These are phyloP conservation scores for Illadopsis cleaveri DNA, from an alignment of 2,113 vertebrate species.

Conservation along the genomic window DNA sequence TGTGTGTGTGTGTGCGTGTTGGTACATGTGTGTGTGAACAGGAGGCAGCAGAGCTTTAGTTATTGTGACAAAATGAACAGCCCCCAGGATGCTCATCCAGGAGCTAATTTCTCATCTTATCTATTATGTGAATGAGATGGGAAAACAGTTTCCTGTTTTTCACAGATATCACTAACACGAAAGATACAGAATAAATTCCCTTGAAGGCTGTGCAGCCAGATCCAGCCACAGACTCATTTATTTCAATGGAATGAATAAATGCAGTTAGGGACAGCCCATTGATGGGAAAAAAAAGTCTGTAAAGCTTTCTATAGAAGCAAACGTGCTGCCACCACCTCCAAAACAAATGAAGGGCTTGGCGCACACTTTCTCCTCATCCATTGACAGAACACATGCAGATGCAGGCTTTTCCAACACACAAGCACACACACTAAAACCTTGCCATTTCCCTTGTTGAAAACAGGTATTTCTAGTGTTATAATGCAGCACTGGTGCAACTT, in stretches of 20 bases:
- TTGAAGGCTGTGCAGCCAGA: conserved; percentile 55
- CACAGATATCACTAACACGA: conserved; percentile 70
- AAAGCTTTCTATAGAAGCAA: conserved; percentile 1
- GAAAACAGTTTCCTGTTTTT: conserved; percentile 76
- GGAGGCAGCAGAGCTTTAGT: conserved; percentile 46
- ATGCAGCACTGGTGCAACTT: accelerated
- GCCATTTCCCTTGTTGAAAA: not conserved
- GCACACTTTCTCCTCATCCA: not conserved
- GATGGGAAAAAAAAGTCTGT: not conserved
- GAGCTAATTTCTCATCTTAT: conserved; percentile 80
- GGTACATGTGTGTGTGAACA: not conserved
- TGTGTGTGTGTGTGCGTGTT: not conserved
- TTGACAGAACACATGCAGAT: not conserved
- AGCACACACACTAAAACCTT: not conserved
- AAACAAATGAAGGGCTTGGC: not conserved
- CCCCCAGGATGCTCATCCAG: conserved; percentile 70
- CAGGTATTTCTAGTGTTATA: not conserved
- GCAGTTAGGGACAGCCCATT: conserved; percentile 8
- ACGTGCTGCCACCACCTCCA: not conserved
- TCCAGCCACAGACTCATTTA: conserved; percentile 32
- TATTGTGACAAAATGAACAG: conserved; percentile 75
- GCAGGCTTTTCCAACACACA: not conserved
- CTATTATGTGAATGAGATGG: conserved; percentile 77
- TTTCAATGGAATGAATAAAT: conserved; percentile 49
- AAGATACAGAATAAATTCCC: conserved; percentile 68